phyloP scores from a whole-genome alignment of 2,888 invertebrate species.

The Chamaedrilus cognettii region DNA sequence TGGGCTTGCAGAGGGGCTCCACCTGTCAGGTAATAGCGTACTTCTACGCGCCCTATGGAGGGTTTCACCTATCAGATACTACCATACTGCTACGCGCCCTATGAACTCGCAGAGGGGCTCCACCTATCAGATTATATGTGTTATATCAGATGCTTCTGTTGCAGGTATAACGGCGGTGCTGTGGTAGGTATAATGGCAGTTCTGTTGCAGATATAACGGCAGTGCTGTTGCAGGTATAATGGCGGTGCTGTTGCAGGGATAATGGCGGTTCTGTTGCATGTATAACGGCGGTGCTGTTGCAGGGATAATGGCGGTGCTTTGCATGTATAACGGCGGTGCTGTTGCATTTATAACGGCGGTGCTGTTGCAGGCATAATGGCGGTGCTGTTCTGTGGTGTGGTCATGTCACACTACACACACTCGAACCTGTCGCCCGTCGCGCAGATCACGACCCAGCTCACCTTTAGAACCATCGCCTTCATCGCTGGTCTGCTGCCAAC shows the following conservation, averaged over 20 bases:
- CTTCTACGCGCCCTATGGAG: too few relatives aligned
- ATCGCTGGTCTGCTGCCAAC: slow-evolving; percentile 70
- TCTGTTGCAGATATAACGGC: not conserved
- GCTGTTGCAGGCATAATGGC: slow-evolving; percentile 88
- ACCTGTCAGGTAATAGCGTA: slow-evolving; percentile 74
- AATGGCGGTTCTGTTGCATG: too few relatives aligned
- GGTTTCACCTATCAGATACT: too few relatives aligned
- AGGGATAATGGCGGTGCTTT: not conserved
- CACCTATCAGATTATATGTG: slow-evolving; percentile 87
- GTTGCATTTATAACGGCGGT: slow-evolving; percentile 27
- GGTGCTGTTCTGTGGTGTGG: slow-evolving; percentile 97
- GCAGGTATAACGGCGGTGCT: not conserved
- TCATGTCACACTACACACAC: slow-evolving; percentile 99
- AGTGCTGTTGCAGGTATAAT: not conserved
- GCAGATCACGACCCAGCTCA: slow-evolving; percentile 99
- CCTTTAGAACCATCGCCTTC: slow-evolving; percentile 95
- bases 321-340: not conserved
- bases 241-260: slow-evolving; percentile 31
- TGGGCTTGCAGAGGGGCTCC: slow-evolving; percentile 95
- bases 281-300: slow-evolving; percentile 97
- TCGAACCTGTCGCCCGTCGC: slow-evolving; percentile 97
- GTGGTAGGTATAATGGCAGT: too few relatives aligned
- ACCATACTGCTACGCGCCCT: slow-evolving; percentile 97
- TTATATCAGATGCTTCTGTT: not conserved
- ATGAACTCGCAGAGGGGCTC: slow-evolving; percentile 95